A percentile compares a stretch with the other conserved stretches of the same genome.
phyloP scores from a whole-genome alignment of 2,888 invertebrate genomes.

The Dorcus parallelipipedus region DNA sequence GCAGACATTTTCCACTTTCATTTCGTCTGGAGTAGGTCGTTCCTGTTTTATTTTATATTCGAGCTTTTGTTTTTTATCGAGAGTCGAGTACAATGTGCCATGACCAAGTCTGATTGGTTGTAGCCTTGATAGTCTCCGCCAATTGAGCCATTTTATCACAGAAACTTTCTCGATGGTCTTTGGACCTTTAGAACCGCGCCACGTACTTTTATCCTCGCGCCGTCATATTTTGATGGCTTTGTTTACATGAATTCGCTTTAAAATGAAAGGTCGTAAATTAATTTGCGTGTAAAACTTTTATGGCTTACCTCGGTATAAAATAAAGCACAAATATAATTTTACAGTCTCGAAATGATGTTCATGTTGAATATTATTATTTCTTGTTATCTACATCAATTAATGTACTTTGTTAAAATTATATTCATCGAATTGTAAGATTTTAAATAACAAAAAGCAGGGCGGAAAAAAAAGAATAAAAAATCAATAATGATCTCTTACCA shows the following conservation, averaged over 20 bases:
- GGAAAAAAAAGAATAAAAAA: too few species aligned
- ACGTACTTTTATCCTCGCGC: slow-evolving; percentile 7
- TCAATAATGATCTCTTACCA: too few species aligned
- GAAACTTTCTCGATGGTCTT: slow-evolving; percentile 22
- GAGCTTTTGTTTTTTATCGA: slow-evolving; percentile 25
- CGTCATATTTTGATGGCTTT: slow-evolving; percentile 12
- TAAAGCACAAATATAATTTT: too few species aligned
- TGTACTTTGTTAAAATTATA: too few species aligned
- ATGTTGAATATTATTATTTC: too few species aligned
- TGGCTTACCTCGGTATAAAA: too few species aligned
- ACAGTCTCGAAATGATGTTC: too few species aligned
- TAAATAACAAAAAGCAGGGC: too few species aligned
- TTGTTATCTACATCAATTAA: too few species aligned
- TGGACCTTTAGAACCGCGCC: slow-evolving; percentile 19
- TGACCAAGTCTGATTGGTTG: slow-evolving; percentile 24
- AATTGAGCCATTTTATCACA: slow-evolving; percentile 24
- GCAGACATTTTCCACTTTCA: slow-evolving; percentile 23
- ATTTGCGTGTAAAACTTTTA: too few species aligned
- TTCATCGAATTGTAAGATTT: too few species aligned
- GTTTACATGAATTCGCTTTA: background rate
- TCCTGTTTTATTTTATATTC: slow-evolving; percentile 28
- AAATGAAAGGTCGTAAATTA: too few species aligned
- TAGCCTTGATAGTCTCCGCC: slow-evolving; percentile 24
- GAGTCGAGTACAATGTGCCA: slow-evolving; percentile 19
- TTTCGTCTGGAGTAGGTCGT: slow-evolving; percentile 21